Evolutionary conservation across 2,113 vertebrate genomes (phyloP).

Genomic region (Cyprinus carpio): DNA sequence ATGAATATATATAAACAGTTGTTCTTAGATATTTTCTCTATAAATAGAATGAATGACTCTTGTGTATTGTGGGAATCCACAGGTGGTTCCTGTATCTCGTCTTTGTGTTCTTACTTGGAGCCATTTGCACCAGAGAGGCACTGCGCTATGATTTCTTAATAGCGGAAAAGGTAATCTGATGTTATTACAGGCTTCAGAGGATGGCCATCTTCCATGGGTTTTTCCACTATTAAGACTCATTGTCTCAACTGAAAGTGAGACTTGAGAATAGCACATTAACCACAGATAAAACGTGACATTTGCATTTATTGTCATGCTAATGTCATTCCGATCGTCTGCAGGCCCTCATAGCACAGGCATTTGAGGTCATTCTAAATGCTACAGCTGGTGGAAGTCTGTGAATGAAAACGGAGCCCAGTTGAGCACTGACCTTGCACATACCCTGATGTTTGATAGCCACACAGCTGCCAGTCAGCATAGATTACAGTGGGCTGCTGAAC

Average conservation of each 20-base stretch:
- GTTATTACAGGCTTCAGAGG: background rate
- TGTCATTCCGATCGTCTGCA: background rate
- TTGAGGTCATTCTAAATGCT: conserved; percentile 7
- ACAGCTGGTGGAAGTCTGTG: conserved; percentile 41
- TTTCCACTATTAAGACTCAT: background rate
- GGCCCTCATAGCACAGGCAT: background rate
- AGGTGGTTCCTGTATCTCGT: conserved; percentile 98
- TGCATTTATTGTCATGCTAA: background rate
- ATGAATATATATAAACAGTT: too few relatives aligned
- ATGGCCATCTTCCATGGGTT: background rate
- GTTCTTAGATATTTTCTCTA: background rate
- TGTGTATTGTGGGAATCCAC: conserved; percentile 67
- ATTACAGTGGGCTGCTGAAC: background rate
- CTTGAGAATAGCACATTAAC: background rate
- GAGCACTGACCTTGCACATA: conserved; percentile 37
- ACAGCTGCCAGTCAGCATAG: conserved; percentile 11
- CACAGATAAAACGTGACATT: background rate
- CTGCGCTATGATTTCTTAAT: conserved; percentile 96
- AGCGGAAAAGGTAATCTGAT: conserved; percentile 89
- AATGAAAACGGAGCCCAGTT: conserved; percentile 24
- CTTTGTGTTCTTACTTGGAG: conserved; percentile 93
- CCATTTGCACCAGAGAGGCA: conserved; percentile 89
- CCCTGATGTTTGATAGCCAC: background rate
- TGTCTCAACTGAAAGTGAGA: conserved; percentile 3
- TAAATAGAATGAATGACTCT: conserved; percentile 15